These are phyloP conservation scores for Triplophysa tibetana DNA, from an alignment of 2,113 vertebrate genomes.

Conservation along the genomic window DNA sequence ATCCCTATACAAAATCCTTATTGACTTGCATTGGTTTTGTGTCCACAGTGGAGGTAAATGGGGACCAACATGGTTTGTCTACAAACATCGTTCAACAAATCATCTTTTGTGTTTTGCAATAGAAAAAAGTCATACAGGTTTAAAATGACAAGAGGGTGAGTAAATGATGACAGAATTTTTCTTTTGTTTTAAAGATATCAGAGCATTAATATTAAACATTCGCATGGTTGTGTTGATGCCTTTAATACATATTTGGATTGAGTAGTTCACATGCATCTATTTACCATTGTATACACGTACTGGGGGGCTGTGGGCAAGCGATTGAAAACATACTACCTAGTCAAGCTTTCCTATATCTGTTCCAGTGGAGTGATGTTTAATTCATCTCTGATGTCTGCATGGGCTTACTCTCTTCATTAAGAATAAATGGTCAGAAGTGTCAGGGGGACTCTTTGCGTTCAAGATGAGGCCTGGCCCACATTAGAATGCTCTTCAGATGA, in stretches of 20 bases:
- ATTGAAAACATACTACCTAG: background rate
- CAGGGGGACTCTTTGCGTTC: slow-evolving; percentile 45
- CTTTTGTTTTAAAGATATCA: slow-evolving; percentile 8
- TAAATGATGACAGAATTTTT: no score
- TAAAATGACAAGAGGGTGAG: no score
- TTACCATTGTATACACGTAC: slow-evolving; percentile 15
- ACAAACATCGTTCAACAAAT: no score
- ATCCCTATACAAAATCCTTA: no score
- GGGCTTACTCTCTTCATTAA: slow-evolving; percentile 55
- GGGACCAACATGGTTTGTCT: no score
- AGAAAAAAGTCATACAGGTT: no score
- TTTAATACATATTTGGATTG: slow-evolving; percentile 5
- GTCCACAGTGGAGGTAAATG: no score
- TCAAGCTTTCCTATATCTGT: slow-evolving; percentile 1
- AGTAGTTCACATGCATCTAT: background rate
- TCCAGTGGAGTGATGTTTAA: slow-evolving; percentile 37
- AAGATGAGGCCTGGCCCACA: slow-evolving; percentile 43
- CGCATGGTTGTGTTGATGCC: background rate
- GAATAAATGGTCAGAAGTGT: slow-evolving; percentile 58
- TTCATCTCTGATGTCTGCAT: slow-evolving; percentile 52
- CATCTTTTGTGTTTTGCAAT: no score
- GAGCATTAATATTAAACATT: slow-evolving; percentile 4
- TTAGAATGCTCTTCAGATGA: slow-evolving; percentile 46
- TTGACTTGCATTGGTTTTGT: no score
- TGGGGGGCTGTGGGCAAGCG: background rate